Evolutionary conservation across 2,888 invertebrate genomes (phyloP), one percentile per base, ranked within the genome.

Genomic region (Philhelius pedissequus): DNA sequence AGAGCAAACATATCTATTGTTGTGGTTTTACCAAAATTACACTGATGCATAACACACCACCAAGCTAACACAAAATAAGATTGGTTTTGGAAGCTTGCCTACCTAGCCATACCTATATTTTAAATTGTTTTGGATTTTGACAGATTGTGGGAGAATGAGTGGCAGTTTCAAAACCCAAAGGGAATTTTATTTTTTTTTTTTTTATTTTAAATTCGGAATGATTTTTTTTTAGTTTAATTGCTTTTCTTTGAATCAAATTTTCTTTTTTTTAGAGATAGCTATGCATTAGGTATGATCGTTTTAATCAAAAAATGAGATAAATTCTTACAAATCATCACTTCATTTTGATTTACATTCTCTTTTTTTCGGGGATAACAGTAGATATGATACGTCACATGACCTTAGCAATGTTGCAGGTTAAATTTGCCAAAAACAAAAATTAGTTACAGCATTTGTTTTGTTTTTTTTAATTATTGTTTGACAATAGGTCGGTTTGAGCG

Each of bases 121-220:
- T n/a, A n/a, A n/a, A n/a, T n/a, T n/a, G n/a, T n/a, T 25, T 15
- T 22, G 4, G 4, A 40, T 60, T 38, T 43, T 50, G 66, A 73
- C 32, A 68, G 45, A 54, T 38, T 50, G 27, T 38, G 75, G 7
- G 45, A 77, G 13, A 35, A 35, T 20, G 22, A 62, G 38, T 45
- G 66, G 15, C 15, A 52, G 35, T 71, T 52, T 43, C 66, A 54
- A 9, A 60, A 8, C 15, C 13, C 38, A 18, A 64, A 48, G 38
- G 0, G 45, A 30, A 77, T 60, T 56, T 52, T 58, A 15, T 15
- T 27, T 50, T 27, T 52, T 6, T n/a, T 52, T 25, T 48, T n/a
- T n/a, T 7, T 43, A 18, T 8, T 43, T 11, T 50, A 25, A 25
- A 50, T 79, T 60, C 22, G 9, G 7, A 32, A 76, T 70, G 45